Base-by-base conservation (phyloP, 2,888 invertebrate genomes). In the Heliconius sara region DNA sequence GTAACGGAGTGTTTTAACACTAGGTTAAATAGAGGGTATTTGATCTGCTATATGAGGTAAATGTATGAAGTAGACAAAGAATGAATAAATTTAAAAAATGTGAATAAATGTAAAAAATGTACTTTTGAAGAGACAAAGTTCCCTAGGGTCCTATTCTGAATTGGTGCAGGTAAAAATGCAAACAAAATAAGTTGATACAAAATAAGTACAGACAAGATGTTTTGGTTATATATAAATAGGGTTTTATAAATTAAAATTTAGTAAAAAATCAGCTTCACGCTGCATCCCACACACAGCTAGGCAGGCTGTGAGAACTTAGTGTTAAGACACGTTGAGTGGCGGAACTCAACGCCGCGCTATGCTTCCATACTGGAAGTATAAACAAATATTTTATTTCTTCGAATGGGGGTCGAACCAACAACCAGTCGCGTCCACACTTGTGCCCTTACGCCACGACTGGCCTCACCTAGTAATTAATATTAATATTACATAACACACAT, bases 401-500 rank as follows among this genome's bases (percentile, higher is more conserved):
- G 39, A 39, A 9, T 39, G 39, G 39, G 34, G 34, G 9, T 39
- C 39, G 39, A 39, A 39, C 10, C 39, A 1, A 39, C 39, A 39
- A 10, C 39, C 10, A 39, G 10, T 39, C 39, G 39, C 39, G 10
- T 10, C 10, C 10, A 39, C 39, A 39, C 39, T 39, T 39, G 39
- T 39, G 10, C 39, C 39, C 10, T 39, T 39, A 9, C 39, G 39
- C 39, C 39, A 39, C 39, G 10, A 39, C 10, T 10, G 39, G 39
- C 39, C 39, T 39, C 39, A 39, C n/a, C 47, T 34, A 12, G 39
- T 72, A 76, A 67, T 78, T 68, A 78, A 78, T 76, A 68, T 67
- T 79, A 68, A 66, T 60, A 73, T 52, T 70, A 65, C 63, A 52
- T 77, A 66, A 60, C 65, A n/a, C n/a, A n/a, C n/a, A 77, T 70